phyloP scores from a whole-genome alignment of 2,888 invertebrate species.

The Agelastica alni region DNA sequence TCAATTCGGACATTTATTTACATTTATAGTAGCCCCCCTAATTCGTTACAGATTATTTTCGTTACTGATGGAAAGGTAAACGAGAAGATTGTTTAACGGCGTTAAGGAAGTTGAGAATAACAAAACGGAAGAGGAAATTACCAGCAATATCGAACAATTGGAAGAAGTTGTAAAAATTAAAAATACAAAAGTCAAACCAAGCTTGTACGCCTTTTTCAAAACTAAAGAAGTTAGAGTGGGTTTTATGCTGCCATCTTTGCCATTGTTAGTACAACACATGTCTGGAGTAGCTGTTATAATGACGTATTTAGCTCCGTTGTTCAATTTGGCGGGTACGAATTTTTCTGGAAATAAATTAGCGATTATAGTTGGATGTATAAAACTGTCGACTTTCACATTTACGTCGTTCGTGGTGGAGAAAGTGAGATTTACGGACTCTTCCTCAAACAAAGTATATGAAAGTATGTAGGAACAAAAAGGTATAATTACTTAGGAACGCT shows the following conservation, averaged over 20 bases:
- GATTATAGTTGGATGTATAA: neutral
- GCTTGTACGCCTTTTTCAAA: neutral
- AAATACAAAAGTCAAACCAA: neutral
- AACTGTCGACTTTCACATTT: neutral
- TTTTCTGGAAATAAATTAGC: neutral
- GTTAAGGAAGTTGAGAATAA: conserved; percentile 7
- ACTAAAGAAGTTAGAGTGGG: neutral
- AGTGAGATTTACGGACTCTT: no score
- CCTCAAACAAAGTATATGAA: no score
- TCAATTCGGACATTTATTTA: conserved; percentile 14
- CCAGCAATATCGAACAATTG: neutral
- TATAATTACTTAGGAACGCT: no score
- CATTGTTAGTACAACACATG: neutral
- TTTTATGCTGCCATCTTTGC: neutral
- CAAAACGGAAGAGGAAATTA: conserved; percentile 1
- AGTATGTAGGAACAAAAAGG: no score
- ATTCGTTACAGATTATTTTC: conserved; percentile 10
- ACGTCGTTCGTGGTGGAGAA: conserved; percentile 76
- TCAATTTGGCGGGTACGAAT: neutral
- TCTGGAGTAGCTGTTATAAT: neutral
- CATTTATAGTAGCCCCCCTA: conserved; percentile 14
- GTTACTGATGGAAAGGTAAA: conserved; percentile 7
- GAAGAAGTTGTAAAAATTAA: neutral
- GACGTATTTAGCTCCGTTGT: neutral
- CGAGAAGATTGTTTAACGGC: neutral